phyloP scores from a whole-genome alignment of 2,888 invertebrate species.

The Spialia ferax region DNA sequence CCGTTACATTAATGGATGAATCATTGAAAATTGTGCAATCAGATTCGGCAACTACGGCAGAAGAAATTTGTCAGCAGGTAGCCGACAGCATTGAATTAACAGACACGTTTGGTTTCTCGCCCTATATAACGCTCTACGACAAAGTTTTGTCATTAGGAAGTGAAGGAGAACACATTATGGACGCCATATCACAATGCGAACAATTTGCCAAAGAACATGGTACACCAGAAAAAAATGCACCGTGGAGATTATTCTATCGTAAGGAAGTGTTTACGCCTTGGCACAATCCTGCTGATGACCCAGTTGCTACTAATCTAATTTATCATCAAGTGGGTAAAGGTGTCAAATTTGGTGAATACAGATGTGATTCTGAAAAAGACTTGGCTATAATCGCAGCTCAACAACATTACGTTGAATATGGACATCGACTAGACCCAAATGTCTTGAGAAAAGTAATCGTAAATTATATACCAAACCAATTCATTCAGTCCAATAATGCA shows the following conservation, averaged over 20 bases:
- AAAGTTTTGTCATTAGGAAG: slow-evolving; percentile 96
- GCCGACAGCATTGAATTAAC: slow-evolving; percentile 91
- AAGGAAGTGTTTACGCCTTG: slow-evolving; percentile 97
- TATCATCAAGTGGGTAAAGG: slow-evolving; percentile 96
- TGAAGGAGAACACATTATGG: slow-evolving; percentile 97
- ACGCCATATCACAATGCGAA: slow-evolving; percentile 98
- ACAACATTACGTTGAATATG: slow-evolving; percentile 95
- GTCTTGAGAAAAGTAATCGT: slow-evolving; percentile 90
- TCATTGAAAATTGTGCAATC: slow-evolving; percentile 92
- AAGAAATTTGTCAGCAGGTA: slow-evolving; percentile 94
- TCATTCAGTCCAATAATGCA: slow-evolving; percentile 88
- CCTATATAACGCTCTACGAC: slow-evolving; percentile 96
- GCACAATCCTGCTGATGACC: slow-evolving; percentile 95
- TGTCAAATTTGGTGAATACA: slow-evolving; percentile 96
- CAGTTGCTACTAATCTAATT: slow-evolving; percentile 94
- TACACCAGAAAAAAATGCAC: slow-evolving; percentile 93
- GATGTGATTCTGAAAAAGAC: slow-evolving; percentile 94
- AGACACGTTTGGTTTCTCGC: slow-evolving; percentile 96
- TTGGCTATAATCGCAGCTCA: slow-evolving; percentile 96
- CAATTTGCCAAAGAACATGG: slow-evolving; percentile 97
- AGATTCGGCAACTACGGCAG: slow-evolving; percentile 96
- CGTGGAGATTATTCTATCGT: slow-evolving; percentile 95
- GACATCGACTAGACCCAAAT: slow-evolving; percentile 88
- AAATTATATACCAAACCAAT: slow-evolving; percentile 93
- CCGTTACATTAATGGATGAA: slow-evolving; percentile 96